A percentile compares a stretch with the other conserved stretches of the same genome.
These are phyloP conservation scores for Gymnocypris eckloni DNA, from an alignment of 2,797 vertebrate species.

Conservation along the genomic window DNA sequence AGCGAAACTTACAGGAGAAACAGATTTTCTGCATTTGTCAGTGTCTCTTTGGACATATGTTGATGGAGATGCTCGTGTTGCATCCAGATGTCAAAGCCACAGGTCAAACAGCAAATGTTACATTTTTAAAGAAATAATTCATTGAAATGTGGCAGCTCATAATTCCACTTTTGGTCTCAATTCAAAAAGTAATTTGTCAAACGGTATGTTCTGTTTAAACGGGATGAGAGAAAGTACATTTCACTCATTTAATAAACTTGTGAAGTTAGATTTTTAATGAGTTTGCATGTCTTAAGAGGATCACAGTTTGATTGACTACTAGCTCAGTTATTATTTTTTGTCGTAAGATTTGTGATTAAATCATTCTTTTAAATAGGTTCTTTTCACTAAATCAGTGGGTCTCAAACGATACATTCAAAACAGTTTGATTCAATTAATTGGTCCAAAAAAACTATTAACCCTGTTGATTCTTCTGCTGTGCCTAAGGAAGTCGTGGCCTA, in stretches of 20 bases:
- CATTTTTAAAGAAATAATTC: neutral
- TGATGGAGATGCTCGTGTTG: neutral
- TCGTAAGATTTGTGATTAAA: neutral
- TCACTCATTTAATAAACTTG: neutral
- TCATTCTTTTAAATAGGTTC: neutral
- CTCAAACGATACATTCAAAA: neutral
- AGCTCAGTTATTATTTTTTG: neutral
- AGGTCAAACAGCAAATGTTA: neutral
- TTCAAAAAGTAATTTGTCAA: neutral
- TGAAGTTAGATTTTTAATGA: neutral
- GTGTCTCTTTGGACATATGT: neutral
- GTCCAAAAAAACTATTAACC: neutral
- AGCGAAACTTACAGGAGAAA: neutral
- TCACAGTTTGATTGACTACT: neutral
- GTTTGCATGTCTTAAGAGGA: neutral
- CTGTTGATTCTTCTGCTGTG: neutral
- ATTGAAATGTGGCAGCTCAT: neutral
- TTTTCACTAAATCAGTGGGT: neutral
- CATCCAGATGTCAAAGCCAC: neutral
- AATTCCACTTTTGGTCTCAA: neutral
- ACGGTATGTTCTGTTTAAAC: neutral
- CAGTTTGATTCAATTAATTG: neutral
- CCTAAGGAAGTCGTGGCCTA: too few species aligned
- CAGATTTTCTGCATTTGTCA: neutral
- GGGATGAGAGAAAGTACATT: neutral